Evolutionary conservation across 2,797 vertebrate species (phyloP), one percentile per base, ranked within the genome.

Genomic region (Micromesistius poutassou): DNA sequence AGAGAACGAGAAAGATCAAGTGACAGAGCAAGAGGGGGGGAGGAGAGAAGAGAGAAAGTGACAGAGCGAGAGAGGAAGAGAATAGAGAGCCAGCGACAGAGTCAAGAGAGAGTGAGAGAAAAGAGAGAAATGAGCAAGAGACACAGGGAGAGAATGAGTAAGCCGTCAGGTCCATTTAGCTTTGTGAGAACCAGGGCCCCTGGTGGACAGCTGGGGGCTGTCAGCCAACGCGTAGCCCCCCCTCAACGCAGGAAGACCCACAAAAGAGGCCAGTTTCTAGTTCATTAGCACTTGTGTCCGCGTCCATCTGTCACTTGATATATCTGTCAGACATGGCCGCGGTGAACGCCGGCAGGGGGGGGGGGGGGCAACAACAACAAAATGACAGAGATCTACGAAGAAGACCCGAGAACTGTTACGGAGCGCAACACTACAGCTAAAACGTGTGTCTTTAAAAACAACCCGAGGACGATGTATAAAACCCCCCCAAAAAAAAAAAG

Each of bases 301-400:
- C 88, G 90, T 83, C 86, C 88, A 91, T 91, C 87, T 90, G 92
- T 91, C 90, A 90, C 81, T 78, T 86, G 89, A 84, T 87, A 85
- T 82, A 80, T 81, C 79, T 78, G 81, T 88, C 55, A 62, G 55
- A 62, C 55, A 62, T 62, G 55, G 55, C 22, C 8, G 55, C 9
- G 55, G 55, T n/a, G 55, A 55, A 19, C 46, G 12, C 40, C 12
- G 40, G 40, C 12, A 25, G 6, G 55, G 55, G 55, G 22, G n/a
- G n/a, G n/a, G n/a, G n/a, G n/a, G n/a, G n/a, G n/a, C n/a, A n/a
- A n/a, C 55, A 2, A 25, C n/a, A 55, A 22, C 46, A 5, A 22
- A 55, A 22, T 19, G 1, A 55, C 46, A 19, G 4, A 1, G 19
- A 55, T n/a, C 46, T 55, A 16, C 16, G 13, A 55, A 55, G 50